phyloP scores from a whole-genome alignment of 2,888 invertebrate genomes.

The Drosophila niveifrons region DNA sequence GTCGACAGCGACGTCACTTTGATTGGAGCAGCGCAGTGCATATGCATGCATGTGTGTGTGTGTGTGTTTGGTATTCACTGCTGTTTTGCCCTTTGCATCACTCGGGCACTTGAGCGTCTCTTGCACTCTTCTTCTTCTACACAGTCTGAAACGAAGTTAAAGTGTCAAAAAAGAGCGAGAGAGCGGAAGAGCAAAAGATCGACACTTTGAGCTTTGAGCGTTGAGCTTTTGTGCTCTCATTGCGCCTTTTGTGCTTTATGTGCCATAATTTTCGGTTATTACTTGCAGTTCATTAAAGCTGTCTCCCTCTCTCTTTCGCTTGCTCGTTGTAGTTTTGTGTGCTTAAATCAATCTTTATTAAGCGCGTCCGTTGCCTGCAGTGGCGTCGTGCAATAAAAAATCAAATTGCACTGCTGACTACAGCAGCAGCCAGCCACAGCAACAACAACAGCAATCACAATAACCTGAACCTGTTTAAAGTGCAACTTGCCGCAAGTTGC shows the following conservation, averaged over 20 bases:
- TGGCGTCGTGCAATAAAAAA: slow-evolving; percentile 66
- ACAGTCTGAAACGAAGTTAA: slow-evolving; percentile 22
- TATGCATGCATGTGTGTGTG: slow-evolving; percentile 8
- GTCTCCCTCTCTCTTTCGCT: background rate
- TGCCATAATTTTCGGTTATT: slow-evolving; percentile 56
- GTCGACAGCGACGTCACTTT: slow-evolving; percentile 56
- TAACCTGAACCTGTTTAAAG: slow-evolving; percentile 66
- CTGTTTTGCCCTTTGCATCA: slow-evolving; percentile 41
- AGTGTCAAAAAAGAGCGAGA: slow-evolving; percentile 10
- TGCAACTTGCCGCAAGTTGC: slow-evolving; percentile 63
- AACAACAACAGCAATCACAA: slow-evolving; percentile 14
- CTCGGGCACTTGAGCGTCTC: slow-evolving; percentile 55
- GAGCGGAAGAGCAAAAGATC: background rate
- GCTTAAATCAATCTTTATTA: slow-evolving; percentile 79
- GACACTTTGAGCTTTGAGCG: slow-evolving; percentile 24
- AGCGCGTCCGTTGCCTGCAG: slow-evolving; percentile 57
- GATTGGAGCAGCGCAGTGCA: slow-evolving; percentile 66
- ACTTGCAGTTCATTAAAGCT: slow-evolving; percentile 48
- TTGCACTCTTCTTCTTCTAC: slow-evolving; percentile 40
- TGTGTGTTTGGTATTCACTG: slow-evolving; percentile 7
- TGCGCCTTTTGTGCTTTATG: slow-evolving; percentile 42
- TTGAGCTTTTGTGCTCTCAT: slow-evolving; percentile 34
- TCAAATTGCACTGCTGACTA: slow-evolving; percentile 63
- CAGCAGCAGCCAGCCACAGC: slow-evolving; percentile 22
- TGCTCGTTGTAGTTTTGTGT: slow-evolving; percentile 39